Evolutionary conservation across 1,140 invertebrate species (phyloP), one percentile per base, ranked within the genome.

Genomic region (Drosophila leontia): DNA sequence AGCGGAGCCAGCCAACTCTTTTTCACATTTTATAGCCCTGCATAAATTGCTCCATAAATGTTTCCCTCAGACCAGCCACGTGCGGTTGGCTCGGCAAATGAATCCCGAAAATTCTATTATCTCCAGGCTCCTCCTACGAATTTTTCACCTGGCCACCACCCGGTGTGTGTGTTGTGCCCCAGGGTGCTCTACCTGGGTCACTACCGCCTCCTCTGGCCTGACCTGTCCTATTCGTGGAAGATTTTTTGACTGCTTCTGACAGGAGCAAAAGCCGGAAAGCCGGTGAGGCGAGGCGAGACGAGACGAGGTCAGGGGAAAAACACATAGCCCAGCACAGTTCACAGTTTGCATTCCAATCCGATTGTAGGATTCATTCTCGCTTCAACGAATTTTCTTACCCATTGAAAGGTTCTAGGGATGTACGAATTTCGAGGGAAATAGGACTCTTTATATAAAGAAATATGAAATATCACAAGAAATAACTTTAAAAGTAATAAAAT

Each of bases 41-140:
- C 81, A 80, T 84, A 84, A 83, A 83, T 84, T 83, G 77, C 56
- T 75, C 77, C 77, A 83, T 80, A 84, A 84, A 76, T 84, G 59
- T 76, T 65, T 65, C 34, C 44, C 50, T 47, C 19, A 45, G 23
- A 6, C 8, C 13, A 19, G 53, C 57, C 62, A 37, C 61, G 61
- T 69, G 65, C 61, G 61, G 47, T 69, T 69, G 61, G 37, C 61
- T 23, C 59, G 17, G 32, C 55, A 70, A 72, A 72, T 59, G 53
- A 72, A 70, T 68, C 48, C 48, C 41, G 32, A 70, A 70, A 72
- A 71, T 72, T 72, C 69, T 72, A 72, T 71, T 71, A 72, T 72
- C 69, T 58, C 6, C 50, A 7, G 11, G 32, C 34, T 34, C 23
- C 11, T 15, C n/a, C 11, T 15, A 11, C 6, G 63, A 55, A 26